Conservation (phyloP, 2,797 vertebrate species). For the Cuniculus paca region DNA sequence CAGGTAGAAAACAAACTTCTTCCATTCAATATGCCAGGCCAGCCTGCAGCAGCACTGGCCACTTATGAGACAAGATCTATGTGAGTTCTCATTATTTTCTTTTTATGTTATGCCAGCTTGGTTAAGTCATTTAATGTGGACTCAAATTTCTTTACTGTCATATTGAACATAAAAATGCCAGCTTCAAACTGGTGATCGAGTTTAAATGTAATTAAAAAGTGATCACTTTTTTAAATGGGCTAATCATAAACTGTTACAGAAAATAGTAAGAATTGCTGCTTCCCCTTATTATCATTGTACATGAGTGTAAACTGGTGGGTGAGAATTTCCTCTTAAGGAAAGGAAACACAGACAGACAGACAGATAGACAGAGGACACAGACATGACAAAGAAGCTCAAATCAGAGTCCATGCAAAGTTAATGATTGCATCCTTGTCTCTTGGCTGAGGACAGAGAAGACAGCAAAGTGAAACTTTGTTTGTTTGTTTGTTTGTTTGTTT, state of each 20-base stretch:
- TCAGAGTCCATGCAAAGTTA: neutral
- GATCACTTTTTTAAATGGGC: neutral
- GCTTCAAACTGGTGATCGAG: neutral
- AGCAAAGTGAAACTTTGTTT: neutral
- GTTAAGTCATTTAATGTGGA: slow-evolving; percentile 8
- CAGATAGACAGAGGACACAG: neutral
- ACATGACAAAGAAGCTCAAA: neutral
- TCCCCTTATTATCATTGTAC: neutral
- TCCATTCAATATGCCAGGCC: neutral
- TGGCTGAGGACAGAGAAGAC: neutral
- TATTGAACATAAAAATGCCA: neutral
- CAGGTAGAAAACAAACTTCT: neutral
- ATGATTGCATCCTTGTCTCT: neutral
- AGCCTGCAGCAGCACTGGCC: neutral
- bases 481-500: neutral
- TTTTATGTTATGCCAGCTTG: neutral
- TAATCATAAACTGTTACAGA: neutral
- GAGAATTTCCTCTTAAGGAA: neutral
- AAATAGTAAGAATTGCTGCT: neutral
- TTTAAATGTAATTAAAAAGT: neutral
- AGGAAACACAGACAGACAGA: neutral
- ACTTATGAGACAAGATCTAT: neutral
- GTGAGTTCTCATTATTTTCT: neutral
- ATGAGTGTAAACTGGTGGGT: neutral
- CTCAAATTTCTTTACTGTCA: slow-evolving; percentile 25